Conservation (phyloP, 2,113 vertebrate species). For the Rhinoptilus africanus region DNA sequence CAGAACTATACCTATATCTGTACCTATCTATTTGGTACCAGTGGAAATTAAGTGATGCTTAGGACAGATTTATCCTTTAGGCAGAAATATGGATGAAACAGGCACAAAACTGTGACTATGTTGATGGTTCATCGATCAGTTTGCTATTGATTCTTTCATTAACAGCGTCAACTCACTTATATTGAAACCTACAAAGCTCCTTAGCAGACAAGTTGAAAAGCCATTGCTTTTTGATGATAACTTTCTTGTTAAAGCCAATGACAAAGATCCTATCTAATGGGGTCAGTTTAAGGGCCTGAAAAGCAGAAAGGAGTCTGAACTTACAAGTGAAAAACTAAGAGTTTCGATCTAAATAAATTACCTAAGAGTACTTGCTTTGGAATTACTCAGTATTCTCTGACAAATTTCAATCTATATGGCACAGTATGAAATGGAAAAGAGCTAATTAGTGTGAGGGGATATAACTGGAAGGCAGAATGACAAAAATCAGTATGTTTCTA, state of each 20-base stretch:
- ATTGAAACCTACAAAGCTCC: neutral
- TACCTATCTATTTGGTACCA: neutral
- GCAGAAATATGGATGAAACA: neutral
- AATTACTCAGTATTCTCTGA: neutral
- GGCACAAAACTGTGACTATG: neutral
- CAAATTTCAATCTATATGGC: neutral
- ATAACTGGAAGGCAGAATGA: neutral
- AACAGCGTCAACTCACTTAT: neutral
- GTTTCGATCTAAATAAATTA: neutral
- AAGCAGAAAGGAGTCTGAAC: neutral
- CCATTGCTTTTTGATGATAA: neutral
- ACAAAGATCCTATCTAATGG: neutral
- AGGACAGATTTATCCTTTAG: neutral
- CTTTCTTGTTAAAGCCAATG: neutral
- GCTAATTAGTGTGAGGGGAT: neutral
- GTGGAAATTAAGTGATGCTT: neutral
- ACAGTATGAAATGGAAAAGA: neutral
- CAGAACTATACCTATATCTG: neutral
- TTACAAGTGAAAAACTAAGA: neutral
- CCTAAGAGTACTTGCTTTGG: neutral
- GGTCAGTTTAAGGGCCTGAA: neutral
- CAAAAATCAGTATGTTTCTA: neutral
- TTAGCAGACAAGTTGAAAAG: neutral
- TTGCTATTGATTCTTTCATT: constrained; percentile 1
- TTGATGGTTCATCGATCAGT: neutral